Evolutionary conservation across 2,888 invertebrate species (phyloP), one percentile per base, ranked within the genome.

Genomic region (Hypena proboscidalis): DNA sequence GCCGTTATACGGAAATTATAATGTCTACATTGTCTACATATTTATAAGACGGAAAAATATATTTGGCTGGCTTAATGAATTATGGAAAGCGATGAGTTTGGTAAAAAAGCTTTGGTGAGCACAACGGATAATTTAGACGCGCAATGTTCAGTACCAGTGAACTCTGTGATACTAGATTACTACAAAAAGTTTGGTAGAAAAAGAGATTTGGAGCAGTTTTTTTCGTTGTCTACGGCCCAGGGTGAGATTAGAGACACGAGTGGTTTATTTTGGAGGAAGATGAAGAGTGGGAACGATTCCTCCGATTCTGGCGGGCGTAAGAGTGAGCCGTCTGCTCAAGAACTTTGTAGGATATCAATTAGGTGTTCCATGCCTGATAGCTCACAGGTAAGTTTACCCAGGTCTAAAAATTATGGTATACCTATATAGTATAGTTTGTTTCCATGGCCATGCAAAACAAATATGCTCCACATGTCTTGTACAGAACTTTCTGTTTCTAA

Each of bases 151-250:
- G 78, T 91, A 37, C 81, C 85, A 29, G 78, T 91, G 37, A 91
- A 88, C 60, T 76, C 86, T 26, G 76, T 80, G 51, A 86, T 92
- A 55, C 74, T 94, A 62, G 94, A 95, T 68, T 95, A 95, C 76
- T 95, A 94, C 70, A 90, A 93, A 66, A 93, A 93, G 70, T 94
- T 93, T 80, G 94, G 94, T 1, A 92, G 92, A 58, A 93, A 93
- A 66, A 83, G 93, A 19, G 93, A 94, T 71, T 86, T 95, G 58
- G 93, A 94, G 43, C 94, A 94, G 63, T 95, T 93, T 74, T 94
- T 95, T 79, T 93, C 90, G 25, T 60, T 90, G 56, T 84, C 88
- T 5, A 87, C 90, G 22, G 90, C 87, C 22, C 82, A 88, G 42
- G 77, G 74, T 71, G 89, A 90, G 47, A 72, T 86, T 26, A 79